These are phyloP conservation scores for Alosa sapidissima DNA, from an alignment of 2,797 vertebrate species.

Conservation along the genomic window DNA sequence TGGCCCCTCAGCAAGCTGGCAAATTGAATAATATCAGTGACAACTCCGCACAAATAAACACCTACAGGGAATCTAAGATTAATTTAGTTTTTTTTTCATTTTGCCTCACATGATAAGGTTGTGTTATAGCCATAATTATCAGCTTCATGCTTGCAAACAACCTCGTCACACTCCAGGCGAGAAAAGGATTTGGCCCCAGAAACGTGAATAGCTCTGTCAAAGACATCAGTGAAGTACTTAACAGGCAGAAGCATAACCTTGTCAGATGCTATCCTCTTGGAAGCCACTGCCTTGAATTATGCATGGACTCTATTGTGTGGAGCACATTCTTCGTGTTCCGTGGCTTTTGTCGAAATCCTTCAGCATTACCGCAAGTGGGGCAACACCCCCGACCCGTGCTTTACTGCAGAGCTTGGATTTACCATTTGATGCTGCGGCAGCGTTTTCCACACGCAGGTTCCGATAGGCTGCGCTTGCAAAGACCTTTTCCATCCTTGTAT, in stretches of 20 bases:
- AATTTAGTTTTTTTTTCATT: slow-evolving; percentile 42
- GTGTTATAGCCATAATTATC: slow-evolving; percentile 48
- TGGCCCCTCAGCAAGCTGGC: slow-evolving; percentile 6
- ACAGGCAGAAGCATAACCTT: neutral
- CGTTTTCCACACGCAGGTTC: neutral
- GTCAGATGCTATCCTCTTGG: neutral
- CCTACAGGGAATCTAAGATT: slow-evolving; percentile 38
- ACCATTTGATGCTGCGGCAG: neutral
- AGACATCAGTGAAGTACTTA: slow-evolving; percentile 6
- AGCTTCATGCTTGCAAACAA: slow-evolving; percentile 35
- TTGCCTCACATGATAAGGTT: slow-evolving; percentile 43
- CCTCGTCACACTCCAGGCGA: slow-evolving; percentile 39
- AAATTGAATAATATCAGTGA: slow-evolving; percentile 5
- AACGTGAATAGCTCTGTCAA: slow-evolving; percentile 28
- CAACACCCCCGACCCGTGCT: neutral
- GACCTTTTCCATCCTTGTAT: neutral
- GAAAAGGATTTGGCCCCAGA: slow-evolving; percentile 22
- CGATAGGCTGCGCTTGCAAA: neutral
- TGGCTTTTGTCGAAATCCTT: slow-evolving; percentile 14
- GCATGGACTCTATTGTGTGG: neutral
- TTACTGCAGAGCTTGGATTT: neutral
- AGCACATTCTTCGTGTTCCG: neutral
- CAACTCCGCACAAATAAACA: slow-evolving; percentile 1
- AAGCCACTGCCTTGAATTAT: neutral
- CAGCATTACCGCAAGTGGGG: neutral